phyloP scores from a whole-genome alignment of 2,888 invertebrate species.

The Crocallis elinguaria region DNA sequence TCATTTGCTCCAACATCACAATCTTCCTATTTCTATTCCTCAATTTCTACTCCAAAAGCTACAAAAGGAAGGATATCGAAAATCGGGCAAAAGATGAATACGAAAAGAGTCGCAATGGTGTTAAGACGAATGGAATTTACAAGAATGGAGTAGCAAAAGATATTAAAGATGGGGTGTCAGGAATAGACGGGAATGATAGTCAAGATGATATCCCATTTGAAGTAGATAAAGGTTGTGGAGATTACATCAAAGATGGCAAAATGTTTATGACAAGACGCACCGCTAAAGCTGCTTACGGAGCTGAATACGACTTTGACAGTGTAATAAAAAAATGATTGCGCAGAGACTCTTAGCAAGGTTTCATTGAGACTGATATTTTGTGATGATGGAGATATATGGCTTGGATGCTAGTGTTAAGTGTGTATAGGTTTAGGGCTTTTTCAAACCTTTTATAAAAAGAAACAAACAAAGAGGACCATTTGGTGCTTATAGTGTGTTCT shows the following conservation, averaged over 20 bases:
- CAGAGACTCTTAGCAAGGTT: slow-evolving; percentile 54
- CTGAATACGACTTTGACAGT: slow-evolving; percentile 66
- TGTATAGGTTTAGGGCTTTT: slow-evolving; percentile 48
- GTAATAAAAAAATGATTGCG: slow-evolving; percentile 76
- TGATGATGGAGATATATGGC: slow-evolving; percentile 65
- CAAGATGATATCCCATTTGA: slow-evolving; percentile 64
- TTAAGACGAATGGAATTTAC: slow-evolving; percentile 44
- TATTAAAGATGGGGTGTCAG: slow-evolving; percentile 44
- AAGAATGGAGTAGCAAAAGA: slow-evolving; percentile 46
- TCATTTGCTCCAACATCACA: slow-evolving; percentile 82
- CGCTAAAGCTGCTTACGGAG: slow-evolving; percentile 60
- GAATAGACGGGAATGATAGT: slow-evolving; percentile 48
- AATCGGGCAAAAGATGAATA: slow-evolving; percentile 55
- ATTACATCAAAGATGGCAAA: slow-evolving; percentile 66
- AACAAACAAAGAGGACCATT: slow-evolving; percentile 45
- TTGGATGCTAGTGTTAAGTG: slow-evolving; percentile 52
- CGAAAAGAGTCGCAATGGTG: slow-evolving; percentile 50
- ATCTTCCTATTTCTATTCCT: slow-evolving; percentile 88
- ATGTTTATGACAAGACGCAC: slow-evolving; percentile 69
- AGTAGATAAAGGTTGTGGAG: slow-evolving; percentile 66
- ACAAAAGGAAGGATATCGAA: slow-evolving; percentile 66
- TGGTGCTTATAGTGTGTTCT: slow-evolving; percentile 44
- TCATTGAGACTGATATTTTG: slow-evolving; percentile 79
- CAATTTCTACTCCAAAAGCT: slow-evolving; percentile 87
- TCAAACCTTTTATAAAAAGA: slow-evolving; percentile 38